Base-by-base conservation (phyloP, 1,140 invertebrate genomes). In the Trichonephila clavipes region DNA sequence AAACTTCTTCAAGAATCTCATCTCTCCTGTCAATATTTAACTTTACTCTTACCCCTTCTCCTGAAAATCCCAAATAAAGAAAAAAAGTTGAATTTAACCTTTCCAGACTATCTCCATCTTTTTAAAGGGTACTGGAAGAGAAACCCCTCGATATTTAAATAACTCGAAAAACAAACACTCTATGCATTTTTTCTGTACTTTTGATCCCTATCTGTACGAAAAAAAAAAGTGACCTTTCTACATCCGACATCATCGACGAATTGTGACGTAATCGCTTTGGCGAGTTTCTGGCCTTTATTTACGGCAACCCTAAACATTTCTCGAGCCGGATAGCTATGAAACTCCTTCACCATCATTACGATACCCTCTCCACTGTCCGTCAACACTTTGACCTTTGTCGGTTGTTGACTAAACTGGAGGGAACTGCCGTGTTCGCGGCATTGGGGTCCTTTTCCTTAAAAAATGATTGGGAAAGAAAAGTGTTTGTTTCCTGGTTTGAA, bases 191-290 rank as follows among this genome's bases (percentile, higher is more conserved):
- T 34, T 28, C 0, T 4, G 16, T 34, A 6, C 34, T 77, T 77
- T 77, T 77, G 72, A 77, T 77, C 72, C 28, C 28, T 34, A 69
- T 69, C 66, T 69, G 3, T 24, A 40, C 5, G 28, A 4, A 40
- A 77, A 77, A 77, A 77, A 77, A 77, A 77, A 77, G 72, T 85
- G 82, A 85, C 82, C 82, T 85, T 85, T 85, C 66, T 24, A 24
- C 14, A 8, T 24, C 82, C 58, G n/a, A 77, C 72, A 40, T 77
- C 72, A 77, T 28, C 72, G 8, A 51, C 82, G 44, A 59, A 77
- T 85, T 34, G 82, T 85, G 82, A 85, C 82, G 82, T 58, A 51
- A 24, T 44, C 82, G 44, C 82, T 44, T 85, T 85, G 82, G 82
- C 82, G 82, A 85, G 8, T n/a, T 85, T 77, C 34, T 44, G 12